Evolutionary conservation across 30 jellyfish, hydroid and myxozoan genomes (phyloP).

Genomic region (Pseudorhiza aurosa): DNA sequence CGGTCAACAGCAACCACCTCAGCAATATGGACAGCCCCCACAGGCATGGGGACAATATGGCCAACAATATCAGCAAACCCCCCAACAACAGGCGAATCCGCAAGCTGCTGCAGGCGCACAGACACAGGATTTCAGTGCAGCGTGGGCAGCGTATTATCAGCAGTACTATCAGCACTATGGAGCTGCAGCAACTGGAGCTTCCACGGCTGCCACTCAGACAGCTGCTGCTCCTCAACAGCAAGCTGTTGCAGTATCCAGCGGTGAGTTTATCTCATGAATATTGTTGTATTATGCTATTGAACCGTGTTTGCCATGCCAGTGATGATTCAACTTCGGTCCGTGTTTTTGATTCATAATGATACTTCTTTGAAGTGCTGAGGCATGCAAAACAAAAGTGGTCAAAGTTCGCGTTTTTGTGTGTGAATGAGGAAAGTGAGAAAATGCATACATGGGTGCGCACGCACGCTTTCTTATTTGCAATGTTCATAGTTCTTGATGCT

Average conservation of each 20-base stretch:
- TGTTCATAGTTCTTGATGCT: too few species aligned
- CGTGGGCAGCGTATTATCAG: constrained; percentile 90
- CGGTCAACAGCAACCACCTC: constrained; percentile 81
- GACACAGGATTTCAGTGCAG: constrained; percentile 78
- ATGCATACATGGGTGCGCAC: background rate
- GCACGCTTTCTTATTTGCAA: too few species aligned
- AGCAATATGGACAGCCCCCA: constrained; percentile 72
- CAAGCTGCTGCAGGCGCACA: constrained; percentile 58
- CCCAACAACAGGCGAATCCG: constrained; percentile 67
- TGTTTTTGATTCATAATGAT: constrained; percentile 45
- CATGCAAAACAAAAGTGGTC: too few species aligned
- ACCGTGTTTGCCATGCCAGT: too few species aligned
- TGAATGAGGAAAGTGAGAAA: too few species aligned
- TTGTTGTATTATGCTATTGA: too few species aligned
- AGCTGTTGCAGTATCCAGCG: constrained; percentile 61
- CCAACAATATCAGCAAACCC: constrained; percentile 60
- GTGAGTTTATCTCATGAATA: background rate
- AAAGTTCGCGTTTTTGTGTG: too few species aligned
- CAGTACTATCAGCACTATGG: constrained; percentile 83
- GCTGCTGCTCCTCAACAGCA: constrained; percentile 69
- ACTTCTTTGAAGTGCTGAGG: constrained; percentile 60
- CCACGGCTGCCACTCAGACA: constrained; percentile 66
- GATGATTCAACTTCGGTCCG: constrained; percentile 84
- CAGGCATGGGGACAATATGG: constrained; percentile 74
- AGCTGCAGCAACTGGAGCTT: constrained; percentile 57